Percentiles rank a stretch among this genome's conserved stretches.
phyloP scores from a whole-genome alignment of 2,113 vertebrate species.

The Alethe castanea region DNA sequence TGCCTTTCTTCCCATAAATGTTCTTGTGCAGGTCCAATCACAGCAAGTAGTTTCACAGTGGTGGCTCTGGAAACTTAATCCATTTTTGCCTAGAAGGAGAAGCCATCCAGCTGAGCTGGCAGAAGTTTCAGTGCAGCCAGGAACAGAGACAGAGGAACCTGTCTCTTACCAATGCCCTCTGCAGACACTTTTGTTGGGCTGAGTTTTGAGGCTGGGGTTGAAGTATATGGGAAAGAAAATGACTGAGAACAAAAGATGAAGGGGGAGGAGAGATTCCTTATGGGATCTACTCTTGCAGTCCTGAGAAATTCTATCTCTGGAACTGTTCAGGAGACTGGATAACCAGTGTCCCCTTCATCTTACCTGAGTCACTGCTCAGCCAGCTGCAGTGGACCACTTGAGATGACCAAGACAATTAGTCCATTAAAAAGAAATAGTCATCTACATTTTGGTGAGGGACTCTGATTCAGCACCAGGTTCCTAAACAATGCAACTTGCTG shows the following conservation, averaged over 20 bases:
- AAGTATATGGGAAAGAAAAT: not conserved
- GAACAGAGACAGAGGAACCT: not conserved
- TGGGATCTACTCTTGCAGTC: not conserved
- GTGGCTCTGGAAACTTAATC: not conserved
- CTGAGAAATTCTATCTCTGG: not conserved
- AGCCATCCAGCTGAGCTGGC: not conserved
- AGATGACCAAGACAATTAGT: not conserved
- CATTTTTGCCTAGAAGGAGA: not conserved
- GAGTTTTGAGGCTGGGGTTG: not conserved
- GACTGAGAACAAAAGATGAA: not conserved
- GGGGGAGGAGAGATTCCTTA: not conserved
- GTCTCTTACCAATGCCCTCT: not conserved
- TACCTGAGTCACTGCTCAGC: not conserved
- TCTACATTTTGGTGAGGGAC: not conserved
- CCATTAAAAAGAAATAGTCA: not conserved
- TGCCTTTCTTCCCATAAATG: not conserved
- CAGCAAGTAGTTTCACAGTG: not conserved
- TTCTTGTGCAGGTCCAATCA: not conserved
- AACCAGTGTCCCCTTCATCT: not conserved
- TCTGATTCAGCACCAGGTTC: not conserved
- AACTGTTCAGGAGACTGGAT: not conserved
- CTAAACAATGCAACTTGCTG: not conserved
- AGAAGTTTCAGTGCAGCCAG: not conserved
- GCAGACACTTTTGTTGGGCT: not conserved
- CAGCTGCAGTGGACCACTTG: not conserved